Conservation (phyloP, 2,797 vertebrate species). For the Smutsia temminckii region DNA sequence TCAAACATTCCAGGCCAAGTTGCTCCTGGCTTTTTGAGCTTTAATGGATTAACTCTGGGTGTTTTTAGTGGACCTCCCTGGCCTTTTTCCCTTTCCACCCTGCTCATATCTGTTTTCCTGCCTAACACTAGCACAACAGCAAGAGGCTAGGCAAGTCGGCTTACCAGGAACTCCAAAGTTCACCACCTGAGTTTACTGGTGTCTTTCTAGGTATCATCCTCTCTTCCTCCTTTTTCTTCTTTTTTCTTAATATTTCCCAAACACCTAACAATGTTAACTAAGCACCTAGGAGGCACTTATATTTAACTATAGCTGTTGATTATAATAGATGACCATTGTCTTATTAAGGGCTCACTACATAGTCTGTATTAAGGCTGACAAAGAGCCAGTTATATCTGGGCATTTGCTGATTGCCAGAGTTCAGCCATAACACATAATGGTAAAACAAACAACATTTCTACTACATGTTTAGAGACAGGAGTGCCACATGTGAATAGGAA, state of each 20-base stretch:
- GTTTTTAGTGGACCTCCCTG: no score
- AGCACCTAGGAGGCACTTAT: not conserved
- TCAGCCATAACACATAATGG: not conserved
- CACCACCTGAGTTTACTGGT: fast-evolving
- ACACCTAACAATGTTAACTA: not conserved
- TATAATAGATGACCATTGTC: not conserved
- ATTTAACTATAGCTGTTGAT: not conserved
- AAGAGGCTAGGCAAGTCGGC: not conserved
- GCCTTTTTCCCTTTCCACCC: no score
- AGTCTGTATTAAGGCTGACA: not conserved
- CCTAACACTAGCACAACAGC: no score
- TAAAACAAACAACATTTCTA: not conserved
- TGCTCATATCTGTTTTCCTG: no score
- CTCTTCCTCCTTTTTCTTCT: not conserved
- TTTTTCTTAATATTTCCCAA: not conserved
- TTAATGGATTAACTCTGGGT: no score
- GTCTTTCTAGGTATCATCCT: not conserved
- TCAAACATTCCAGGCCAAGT: no score
- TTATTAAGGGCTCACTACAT: not conserved
- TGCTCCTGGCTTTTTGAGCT: no score
- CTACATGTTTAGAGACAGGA: not conserved
- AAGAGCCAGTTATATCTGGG: not conserved
- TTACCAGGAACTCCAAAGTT: not conserved
- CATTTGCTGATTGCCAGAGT: not conserved
- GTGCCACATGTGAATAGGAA: not conserved